phyloP scores from a whole-genome alignment of 1,140 invertebrate species.

The Uloborus diversus region DNA sequence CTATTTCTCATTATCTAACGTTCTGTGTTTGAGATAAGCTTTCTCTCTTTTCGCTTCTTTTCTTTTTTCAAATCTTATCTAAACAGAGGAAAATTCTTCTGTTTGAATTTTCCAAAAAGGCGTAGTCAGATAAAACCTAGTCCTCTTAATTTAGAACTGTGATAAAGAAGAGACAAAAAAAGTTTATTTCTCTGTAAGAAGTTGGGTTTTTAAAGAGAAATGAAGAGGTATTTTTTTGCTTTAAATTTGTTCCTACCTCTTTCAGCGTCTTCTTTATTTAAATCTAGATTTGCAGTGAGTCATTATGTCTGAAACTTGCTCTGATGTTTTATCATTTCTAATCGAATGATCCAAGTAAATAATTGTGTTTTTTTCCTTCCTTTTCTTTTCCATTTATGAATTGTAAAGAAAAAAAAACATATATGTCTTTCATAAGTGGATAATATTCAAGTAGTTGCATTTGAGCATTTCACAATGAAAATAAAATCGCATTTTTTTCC shows the following conservation, averaged over 20 bases:
- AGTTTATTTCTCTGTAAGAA: background rate
- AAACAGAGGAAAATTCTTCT: constrained; percentile 44
- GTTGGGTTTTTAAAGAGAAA: background rate
- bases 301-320: too few species aligned
- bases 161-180: constrained; percentile 31
- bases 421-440: too few species aligned
- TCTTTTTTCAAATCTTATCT: constrained; percentile 42
- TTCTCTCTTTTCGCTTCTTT: constrained; percentile 15
- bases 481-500: too few species aligned
- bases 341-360: too few species aligned
- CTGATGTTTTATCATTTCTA: too few species aligned
- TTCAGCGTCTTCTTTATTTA: background rate
- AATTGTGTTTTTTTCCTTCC: too few species aligned
- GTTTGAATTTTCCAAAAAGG: constrained; percentile 22
- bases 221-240: background rate
- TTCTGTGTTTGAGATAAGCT: constrained; percentile 42
- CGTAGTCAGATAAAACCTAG: constrained; percentile 39
- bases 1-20: constrained; percentile 18
- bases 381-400: too few species aligned
- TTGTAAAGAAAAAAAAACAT: too few species aligned
- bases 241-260: background rate
- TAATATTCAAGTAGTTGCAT: too few species aligned
- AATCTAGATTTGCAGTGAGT: background rate
- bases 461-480: too few species aligned
- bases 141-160: constrained; percentile 50